phyloP scores from a whole-genome alignment of 1,140 invertebrate genomes.

The Druon quercuslanigerum region DNA sequence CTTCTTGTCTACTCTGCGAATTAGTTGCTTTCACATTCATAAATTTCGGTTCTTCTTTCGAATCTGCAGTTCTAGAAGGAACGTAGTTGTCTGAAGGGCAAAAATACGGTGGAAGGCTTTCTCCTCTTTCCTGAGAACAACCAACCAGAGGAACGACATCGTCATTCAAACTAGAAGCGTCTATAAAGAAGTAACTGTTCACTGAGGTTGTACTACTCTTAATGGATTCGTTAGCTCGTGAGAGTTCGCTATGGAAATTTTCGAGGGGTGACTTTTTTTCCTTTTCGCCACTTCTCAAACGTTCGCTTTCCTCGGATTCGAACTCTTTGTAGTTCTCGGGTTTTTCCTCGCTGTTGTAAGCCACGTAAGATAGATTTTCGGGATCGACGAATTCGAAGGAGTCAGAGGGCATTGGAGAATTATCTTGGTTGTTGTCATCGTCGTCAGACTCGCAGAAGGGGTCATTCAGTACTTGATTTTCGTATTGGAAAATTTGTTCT shows the following conservation, averaged over 20 bases:
- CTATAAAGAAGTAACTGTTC: conserved; percentile 81
- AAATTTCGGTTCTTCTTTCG: conserved; percentile 21
- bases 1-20: conserved; percentile 55
- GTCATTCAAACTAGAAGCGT: conserved; percentile 83
- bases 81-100: conserved; percentile 30
- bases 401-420: conserved; percentile 56
- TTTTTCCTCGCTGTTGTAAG: conserved; percentile 43
- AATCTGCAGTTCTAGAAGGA: conserved; percentile 36
- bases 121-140: conserved; percentile 5
- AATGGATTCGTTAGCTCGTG: conserved; percentile 36
- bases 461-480: conserved; percentile 67
- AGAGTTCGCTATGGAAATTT: conserved; percentile 37
- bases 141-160: conserved; percentile 75
- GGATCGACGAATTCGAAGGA: conserved; percentile 65
- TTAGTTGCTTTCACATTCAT: conserved; percentile 41
- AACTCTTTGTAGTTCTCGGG: conserved; percentile 46
- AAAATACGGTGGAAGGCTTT: conserved; percentile 35
- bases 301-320: not conserved
- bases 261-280: conserved; percentile 29
- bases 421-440: conserved; percentile 60
- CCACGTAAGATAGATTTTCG: conserved; percentile 35
- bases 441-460: conserved; percentile 70
- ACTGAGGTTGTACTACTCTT: conserved; percentile 48
- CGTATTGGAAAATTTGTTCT: conserved; percentile 66
- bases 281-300: not conserved